Conservation (phyloP, 2,888 invertebrate species). For the Criorhina ranunculi region DNA sequence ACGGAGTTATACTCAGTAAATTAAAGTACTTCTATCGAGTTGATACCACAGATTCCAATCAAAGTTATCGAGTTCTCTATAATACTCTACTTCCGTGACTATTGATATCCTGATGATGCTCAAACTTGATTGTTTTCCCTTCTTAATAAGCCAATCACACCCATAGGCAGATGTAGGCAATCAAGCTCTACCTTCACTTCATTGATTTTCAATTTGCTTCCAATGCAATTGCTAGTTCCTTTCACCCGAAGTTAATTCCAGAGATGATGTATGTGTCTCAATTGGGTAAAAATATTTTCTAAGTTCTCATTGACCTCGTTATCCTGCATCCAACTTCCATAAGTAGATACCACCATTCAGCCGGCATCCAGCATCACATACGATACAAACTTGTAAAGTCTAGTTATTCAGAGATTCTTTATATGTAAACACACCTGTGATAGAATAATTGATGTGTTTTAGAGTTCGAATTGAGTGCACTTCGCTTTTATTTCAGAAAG, state of each 20-base stretch:
- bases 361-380: slow-evolving; percentile 37
- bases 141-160: neutral
- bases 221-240: slow-evolving; percentile 43
- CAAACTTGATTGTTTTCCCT: neutral
- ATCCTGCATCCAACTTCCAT: slow-evolving; percentile 16
- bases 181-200: slow-evolving; percentile 40
- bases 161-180: neutral
- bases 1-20: too few species aligned
- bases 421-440: slow-evolving; percentile 65
- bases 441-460: slow-evolving; percentile 73
- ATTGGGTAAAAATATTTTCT: slow-evolving; percentile 55
- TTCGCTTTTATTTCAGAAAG: slow-evolving; percentile 47
- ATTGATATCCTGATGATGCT: too few species aligned
- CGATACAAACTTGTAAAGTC: slow-evolving; percentile 13
- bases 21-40: too few species aligned
- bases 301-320: slow-evolving; percentile 52
- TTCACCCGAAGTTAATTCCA: slow-evolving; percentile 45
- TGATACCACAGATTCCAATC: too few species aligned
- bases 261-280: slow-evolving; percentile 37
- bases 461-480: slow-evolving; percentile 67
- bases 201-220: slow-evolving; percentile 48
- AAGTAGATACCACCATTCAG: slow-evolving; percentile 15
- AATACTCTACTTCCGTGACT: too few species aligned
- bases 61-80: too few species aligned
- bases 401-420: slow-evolving; percentile 34